A percentile compares a stretch with the other conserved stretches of the same genome.
phyloP scores from a whole-genome alignment of 2,113 vertebrate species.

The Lycocorax pyrrhopterus region DNA sequence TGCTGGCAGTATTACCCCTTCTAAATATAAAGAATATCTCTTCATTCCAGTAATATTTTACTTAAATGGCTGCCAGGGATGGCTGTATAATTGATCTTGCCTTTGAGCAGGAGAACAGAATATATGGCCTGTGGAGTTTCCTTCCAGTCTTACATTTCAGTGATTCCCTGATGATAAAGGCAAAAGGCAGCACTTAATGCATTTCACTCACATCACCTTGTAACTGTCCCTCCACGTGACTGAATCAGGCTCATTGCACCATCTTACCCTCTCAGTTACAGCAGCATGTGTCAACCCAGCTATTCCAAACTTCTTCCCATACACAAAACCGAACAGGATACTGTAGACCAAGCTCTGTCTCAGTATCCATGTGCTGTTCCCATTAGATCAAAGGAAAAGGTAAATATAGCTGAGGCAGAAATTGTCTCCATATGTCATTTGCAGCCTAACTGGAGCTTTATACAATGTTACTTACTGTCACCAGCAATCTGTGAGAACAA shows the following conservation, averaged over 20 bases:
- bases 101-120: neutral
- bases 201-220: conserved; percentile 11
- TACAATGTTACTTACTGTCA: conserved; percentile 23
- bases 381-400: conserved; percentile 41
- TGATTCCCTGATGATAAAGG: conserved; percentile 24
- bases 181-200: conserved; percentile 10
- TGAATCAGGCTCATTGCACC: neutral
- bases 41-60: conserved; percentile 35
- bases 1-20: neutral
- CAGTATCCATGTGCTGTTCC: neutral
- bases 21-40: conserved; percentile 49
- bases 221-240: neutral
- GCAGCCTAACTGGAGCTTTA: conserved; percentile 12
- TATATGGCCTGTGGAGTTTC: conserved; percentile 12
- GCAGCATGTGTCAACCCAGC: neutral
- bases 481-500: conserved; percentile 27
- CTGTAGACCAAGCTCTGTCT: neutral
- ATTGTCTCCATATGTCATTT: conserved; percentile 35
- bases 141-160: conserved; percentile 38
- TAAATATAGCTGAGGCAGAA: conserved; percentile 39
- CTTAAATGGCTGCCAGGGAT: conserved; percentile 11
- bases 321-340: neutral
- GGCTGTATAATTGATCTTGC: conserved; percentile 41
- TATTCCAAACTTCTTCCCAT: neutral
- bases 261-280: neutral